phyloP scores from a whole-genome alignment of 2,113 vertebrate genomes.

The Cariama cristata region DNA sequence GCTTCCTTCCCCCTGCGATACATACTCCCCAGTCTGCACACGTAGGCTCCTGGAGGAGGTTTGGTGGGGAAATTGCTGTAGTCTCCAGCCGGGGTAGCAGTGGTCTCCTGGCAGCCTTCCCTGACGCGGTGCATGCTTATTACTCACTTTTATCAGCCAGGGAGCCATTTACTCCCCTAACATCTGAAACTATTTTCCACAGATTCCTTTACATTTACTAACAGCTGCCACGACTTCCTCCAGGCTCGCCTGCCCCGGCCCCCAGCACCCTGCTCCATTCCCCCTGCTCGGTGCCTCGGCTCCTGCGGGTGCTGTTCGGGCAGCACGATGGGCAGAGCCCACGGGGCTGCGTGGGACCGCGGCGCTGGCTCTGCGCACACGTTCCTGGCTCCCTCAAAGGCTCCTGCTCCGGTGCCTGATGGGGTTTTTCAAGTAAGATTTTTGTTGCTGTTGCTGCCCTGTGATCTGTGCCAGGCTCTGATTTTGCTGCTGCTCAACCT shows the following conservation, averaged over 20 bases:
- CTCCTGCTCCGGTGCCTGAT: neutral
- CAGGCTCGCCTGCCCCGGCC: neutral
- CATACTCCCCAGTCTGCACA: rapidly evolving
- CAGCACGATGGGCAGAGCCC: neutral
- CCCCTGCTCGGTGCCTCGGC: rapidly evolving
- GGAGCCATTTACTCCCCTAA: neutral
- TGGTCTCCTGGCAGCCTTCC: neutral
- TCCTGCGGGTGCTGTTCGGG: rapidly evolving
- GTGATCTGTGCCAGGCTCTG: neutral
- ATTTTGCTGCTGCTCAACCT: neutral
- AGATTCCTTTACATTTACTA: constrained; percentile 37
- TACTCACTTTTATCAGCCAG: neutral
- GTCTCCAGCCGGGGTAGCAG: neutral
- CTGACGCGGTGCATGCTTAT: rapidly evolving
- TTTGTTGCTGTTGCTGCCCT: neutral
- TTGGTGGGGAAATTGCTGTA: neutral
- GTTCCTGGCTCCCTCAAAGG: neutral
- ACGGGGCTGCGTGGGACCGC: rapidly evolving
- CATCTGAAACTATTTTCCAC: constrained; percentile 18
- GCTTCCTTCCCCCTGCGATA: neutral
- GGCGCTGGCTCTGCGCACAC: neutral
- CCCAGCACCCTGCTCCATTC: rapidly evolving
- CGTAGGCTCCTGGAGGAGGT: neutral
- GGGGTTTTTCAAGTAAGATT: neutral
- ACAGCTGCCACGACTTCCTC: neutral